phyloP scores from a whole-genome alignment of 2,888 invertebrate species.

The Cephus pygmeus region DNA sequence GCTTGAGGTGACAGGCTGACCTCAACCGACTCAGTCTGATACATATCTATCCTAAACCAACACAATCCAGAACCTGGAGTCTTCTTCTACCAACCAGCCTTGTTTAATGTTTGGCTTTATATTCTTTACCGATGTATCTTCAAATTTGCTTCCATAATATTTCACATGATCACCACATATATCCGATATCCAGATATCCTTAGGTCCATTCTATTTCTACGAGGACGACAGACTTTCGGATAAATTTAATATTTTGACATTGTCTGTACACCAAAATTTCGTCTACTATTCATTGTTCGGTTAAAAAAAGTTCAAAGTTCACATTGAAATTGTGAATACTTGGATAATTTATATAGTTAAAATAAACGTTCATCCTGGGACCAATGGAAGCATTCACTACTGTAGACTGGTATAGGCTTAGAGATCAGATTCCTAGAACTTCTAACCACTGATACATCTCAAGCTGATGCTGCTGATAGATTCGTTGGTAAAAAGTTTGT shows the following conservation, averaged over 20 bases:
- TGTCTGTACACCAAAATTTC: background rate
- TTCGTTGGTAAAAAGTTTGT: background rate
- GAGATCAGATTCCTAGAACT: background rate
- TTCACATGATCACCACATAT: background rate
- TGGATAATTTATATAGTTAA: background rate
- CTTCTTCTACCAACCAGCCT: conserved; percentile 14
- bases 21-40: conserved; percentile 56
- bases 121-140: conserved; percentile 28
- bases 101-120: conserved; percentile 49
- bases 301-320: background rate
- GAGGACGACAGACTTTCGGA: background rate
- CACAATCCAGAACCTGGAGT: conserved; percentile 45
- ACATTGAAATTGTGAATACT: background rate
- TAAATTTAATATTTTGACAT: background rate
- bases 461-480: background rate
- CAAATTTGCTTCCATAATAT: conserved; percentile 16
- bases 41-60: conserved; percentile 65
- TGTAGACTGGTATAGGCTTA: background rate
- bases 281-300: background rate
- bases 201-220: background rate
- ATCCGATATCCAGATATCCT: background rate
- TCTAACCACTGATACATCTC: background rate
- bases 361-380: background rate
- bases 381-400: background rate
- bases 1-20: conserved; percentile 62